These are phyloP conservation scores for Lophotriccus pileatus DNA, from an alignment of 2,797 vertebrate genomes.

Conservation along the genomic window DNA sequence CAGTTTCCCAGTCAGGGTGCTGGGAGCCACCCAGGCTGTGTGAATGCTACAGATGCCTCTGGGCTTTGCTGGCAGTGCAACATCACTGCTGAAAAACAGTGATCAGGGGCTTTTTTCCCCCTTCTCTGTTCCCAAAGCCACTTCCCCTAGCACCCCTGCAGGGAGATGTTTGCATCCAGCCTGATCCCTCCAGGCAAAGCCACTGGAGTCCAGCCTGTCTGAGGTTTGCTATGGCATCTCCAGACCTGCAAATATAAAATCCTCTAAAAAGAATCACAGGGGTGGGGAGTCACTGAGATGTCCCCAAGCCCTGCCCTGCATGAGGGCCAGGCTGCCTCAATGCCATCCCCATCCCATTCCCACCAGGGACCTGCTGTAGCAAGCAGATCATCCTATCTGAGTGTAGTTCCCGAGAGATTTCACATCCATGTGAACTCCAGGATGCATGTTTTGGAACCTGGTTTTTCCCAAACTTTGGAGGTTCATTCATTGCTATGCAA, in stretches of 20 bases:
- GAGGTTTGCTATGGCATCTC: neutral
- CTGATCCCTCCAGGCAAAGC: neutral
- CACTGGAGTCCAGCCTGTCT: accelerated
- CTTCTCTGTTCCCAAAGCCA: neutral
- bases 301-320: neutral
- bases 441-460: neutral
- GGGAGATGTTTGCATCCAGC: neutral
- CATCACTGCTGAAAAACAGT: neutral
- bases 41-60: neutral
- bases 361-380: neutral
- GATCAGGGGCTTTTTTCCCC: neutral
- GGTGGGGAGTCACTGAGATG: neutral
- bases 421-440: neutral
- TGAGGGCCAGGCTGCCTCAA: accelerated
- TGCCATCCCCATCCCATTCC: neutral
- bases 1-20: neutral
- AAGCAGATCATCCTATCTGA: neutral
- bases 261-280: neutral
- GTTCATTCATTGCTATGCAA: slow-evolving; percentile 59
- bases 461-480: neutral
- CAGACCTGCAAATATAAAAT: neutral
- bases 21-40: neutral
- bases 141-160: neutral
- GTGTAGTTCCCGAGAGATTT: neutral
- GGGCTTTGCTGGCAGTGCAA: neutral